These are phyloP conservation scores for Ardeotis arabs DNA, from an alignment of 2,113 vertebrate genomes.

Conservation along the genomic window DNA sequence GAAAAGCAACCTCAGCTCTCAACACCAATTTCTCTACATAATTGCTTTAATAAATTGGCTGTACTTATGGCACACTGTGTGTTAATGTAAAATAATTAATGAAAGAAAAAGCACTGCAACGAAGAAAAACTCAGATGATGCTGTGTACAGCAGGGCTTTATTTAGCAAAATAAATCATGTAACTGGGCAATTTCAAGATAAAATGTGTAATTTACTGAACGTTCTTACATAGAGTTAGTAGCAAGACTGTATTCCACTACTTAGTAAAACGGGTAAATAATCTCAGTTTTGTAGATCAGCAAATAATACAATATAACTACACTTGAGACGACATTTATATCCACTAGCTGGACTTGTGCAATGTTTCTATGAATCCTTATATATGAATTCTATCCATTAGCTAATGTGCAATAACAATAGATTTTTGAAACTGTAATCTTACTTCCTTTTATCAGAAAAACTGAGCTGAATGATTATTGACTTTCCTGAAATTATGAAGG, in stretches of 20 bases:
- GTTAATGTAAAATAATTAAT: background rate
- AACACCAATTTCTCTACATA: background rate
- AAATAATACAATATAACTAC: background rate
- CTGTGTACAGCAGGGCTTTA: background rate
- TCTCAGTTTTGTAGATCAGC: background rate
- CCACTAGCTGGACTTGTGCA: background rate
- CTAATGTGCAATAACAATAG: background rate
- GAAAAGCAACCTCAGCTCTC: background rate
- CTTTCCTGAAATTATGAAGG: background rate
- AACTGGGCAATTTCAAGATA: background rate
- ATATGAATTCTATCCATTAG: background rate
- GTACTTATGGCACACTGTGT: background rate
- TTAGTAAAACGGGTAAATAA: background rate
- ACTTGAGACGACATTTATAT: background rate
- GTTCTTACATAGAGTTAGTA: background rate
- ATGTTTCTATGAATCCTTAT: background rate
- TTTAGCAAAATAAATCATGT: background rate
- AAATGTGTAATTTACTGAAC: background rate
- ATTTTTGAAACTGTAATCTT: background rate
- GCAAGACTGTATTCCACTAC: background rate
- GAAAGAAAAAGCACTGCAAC: background rate
- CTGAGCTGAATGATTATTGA: background rate
- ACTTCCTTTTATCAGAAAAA: background rate
- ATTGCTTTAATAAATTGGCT: background rate
- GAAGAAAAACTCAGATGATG: background rate